Evolutionary conservation across 2,113 vertebrate genomes (phyloP), one percentile per base, ranked within the genome.

Genomic region (Gobio gobio): DNA sequence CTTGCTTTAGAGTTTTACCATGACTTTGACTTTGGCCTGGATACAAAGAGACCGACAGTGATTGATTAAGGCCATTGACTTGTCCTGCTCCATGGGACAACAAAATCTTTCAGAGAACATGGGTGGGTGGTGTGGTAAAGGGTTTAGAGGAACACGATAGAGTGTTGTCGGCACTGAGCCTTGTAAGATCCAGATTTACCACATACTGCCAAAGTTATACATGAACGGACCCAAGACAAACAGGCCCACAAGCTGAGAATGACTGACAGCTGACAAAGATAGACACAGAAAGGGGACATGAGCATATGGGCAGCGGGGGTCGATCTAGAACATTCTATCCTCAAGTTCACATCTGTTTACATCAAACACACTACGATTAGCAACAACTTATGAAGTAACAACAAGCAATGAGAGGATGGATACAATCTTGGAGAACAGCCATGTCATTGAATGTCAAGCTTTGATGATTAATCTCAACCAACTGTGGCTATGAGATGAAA

Each of bases 101-200:
- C 20, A 63, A 58, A 24, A 43, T 70, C 51, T 22, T 89, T 89
- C 88, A 86, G 84, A 86, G 88, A 91, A 92, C 54, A 78, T n/a
- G 4, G 76, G 24, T 36, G 54, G 54, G 54, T 43, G 76, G 54
- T 43, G 51, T 59, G 10, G 33, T 78, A 12, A 6, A 78, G 56
- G 54, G 10, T 59, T 78, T 59, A 43, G 33, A n/a, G 56, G 10
- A 43, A 78, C 29, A n/a, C 54, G 29, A 24, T 14, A 56, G 43
- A 85, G 81, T 88, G 86, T 74, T 87, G 45, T 64, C 82, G 49
- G 47, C 5, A 29, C 87, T 85, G 86, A 89, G 88, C 88, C 86
- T 84, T 83, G 68, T 54, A 89, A 89, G 90, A 90, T 87, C 90
- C 90, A 86, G 84, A 87, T 86, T 90, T 59, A 78, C 78, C 63